A percentile compares a stretch with the other conserved stretches of the same genome.
These are phyloP conservation scores for Beroe ovata DNA, from an alignment of 37 sponge, comb jelly and placozoan species.

Conservation along the genomic window DNA sequence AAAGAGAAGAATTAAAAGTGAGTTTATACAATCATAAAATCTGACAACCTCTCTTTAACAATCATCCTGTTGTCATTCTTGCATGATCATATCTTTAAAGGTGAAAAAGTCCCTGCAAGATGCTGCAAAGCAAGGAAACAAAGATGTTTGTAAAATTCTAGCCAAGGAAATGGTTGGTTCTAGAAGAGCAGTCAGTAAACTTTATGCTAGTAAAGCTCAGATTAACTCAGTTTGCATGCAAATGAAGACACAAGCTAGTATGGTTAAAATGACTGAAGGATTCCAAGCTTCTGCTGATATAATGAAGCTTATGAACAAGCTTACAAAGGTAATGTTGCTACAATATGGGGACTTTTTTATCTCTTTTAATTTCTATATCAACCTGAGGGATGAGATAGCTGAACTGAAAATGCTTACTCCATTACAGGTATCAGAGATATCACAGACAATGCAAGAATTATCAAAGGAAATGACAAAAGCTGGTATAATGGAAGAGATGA, in stretches of 20 bases:
- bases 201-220: conserved; percentile 97
- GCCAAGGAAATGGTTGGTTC: conserved; percentile 97
- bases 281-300: conserved; percentile 94
- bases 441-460: conserved; percentile 85
- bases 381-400: not conserved
- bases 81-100: conserved; percentile 70
- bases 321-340: conserved; percentile 70
- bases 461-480: conserved; percentile 96
- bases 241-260: conserved; percentile 94
- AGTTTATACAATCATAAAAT: not conserved
- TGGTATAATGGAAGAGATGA: conserved; percentile 96
- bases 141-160: conserved; percentile 92
- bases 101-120: conserved; percentile 94
- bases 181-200: conserved; percentile 82
- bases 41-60: too few relatives aligned
- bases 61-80: not conserved
- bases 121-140: conserved; percentile 93
- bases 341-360: not conserved
- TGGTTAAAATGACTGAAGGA: conserved; percentile 85
- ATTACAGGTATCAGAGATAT: conserved; percentile 80
- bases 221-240: conserved; percentile 97
- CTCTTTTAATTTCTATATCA: not conserved
- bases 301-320: conserved; percentile 89
- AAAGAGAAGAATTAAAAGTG: conserved; percentile 17
- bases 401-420: too few relatives aligned